Evolutionary conservation across 2,113 vertebrate genomes (phyloP), one percentile per base, ranked within the genome.

Genomic region (Marmota flaviventris): DNA sequence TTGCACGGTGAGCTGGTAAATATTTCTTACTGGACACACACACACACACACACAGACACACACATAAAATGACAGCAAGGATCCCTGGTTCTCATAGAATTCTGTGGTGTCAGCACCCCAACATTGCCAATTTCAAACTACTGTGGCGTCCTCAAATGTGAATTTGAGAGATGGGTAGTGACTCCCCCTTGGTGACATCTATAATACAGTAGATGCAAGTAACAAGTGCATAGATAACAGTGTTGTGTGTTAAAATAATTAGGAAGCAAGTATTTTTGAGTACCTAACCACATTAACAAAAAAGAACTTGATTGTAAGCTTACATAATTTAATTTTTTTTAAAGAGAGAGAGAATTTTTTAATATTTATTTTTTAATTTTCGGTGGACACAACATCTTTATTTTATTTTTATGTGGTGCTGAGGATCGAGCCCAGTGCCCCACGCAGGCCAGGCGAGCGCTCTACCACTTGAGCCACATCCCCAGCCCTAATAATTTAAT

Each of bases 181-280:
- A 4, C 4, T 11, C 13, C 8, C 32, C 32, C 5, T 4, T 3
- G 2, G 1, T 63, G 9, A 63, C 22, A 63, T 24, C 61, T 63
- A 2, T 4, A 29, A 10, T 12, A 20, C 0, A 56, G 1, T 0
- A 34, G 56, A 48, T 18, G 29, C 10, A 48, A n/a, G 25, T 45
- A 69, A 63, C 4, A 25, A 53, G n/a, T 65, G 20, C 32, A 58
- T 0, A 51, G 9, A 20, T 3, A 13, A 70, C 0, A 73, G 8
- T 4, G 3, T 9, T 32, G 18, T 22, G 32, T 1, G 1, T 24
- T 2, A 12, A n/a, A 17, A 45, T 4, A 69, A 53, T 37, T 37
- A 72, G 85, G 42, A 91, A 45, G 73, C 32, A 32, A 65, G 29
- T 22, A 42, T 7, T 90, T 83, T 7, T 73, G 18, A 73, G 22